phyloP scores from a whole-genome alignment of 2,888 invertebrate species.

The Diogma glabrata region DNA sequence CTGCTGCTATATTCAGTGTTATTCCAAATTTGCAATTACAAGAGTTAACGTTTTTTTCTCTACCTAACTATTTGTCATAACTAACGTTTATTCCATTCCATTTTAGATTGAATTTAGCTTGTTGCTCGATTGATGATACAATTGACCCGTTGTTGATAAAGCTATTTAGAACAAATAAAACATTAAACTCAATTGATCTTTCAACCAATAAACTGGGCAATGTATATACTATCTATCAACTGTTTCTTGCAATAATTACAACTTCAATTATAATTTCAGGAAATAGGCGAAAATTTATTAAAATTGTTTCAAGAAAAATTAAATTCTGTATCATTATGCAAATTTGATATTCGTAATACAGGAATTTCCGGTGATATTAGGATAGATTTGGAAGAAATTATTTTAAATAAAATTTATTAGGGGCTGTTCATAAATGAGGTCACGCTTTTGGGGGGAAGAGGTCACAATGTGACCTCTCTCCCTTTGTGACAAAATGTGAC shows the following conservation, averaged over 20 bases:
- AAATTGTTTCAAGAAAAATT: conserved; percentile 31
- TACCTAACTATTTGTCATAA: no score
- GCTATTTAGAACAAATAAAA: conserved; percentile 28
- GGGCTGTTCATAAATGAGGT: no score
- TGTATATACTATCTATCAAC: no score
- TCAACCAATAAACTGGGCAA: conserved; percentile 31
- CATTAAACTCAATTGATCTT: conserved; percentile 25
- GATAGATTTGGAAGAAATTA: conserved; percentile 24
- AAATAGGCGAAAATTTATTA: conserved; percentile 29
- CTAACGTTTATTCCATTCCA: not conserved
- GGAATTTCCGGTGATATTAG: conserved; percentile 26
- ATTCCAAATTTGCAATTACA: conserved; percentile 26
- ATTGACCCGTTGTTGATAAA: conserved; percentile 31
- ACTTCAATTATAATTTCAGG: not conserved
- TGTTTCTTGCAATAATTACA: no score
- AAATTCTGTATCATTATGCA: no score
- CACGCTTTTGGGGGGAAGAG: no score
- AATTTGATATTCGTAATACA: conserved; percentile 32
- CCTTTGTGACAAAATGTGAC: no score
- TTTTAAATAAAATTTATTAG: conserved; percentile 18
- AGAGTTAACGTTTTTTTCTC: no score
- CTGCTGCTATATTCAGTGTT: conserved; percentile 29
- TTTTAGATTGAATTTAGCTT: conserved; percentile 26
- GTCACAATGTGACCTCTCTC: no score
- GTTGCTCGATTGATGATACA: conserved; percentile 27